Evolutionary conservation across 2,113 vertebrate species (phyloP).

Genomic region (Rana temporaria): DNA sequence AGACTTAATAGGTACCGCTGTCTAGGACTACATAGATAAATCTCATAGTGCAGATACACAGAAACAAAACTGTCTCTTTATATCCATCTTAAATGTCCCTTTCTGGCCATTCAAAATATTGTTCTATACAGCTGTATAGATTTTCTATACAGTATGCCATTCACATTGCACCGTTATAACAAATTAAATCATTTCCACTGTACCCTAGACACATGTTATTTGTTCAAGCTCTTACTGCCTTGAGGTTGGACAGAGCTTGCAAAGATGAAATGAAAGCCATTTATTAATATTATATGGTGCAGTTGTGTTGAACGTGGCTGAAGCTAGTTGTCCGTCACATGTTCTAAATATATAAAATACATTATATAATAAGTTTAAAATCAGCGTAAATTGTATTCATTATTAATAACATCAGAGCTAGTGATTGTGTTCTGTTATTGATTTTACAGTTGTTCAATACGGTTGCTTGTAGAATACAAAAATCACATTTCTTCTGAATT

Average conservation of each 20-base stretch:
- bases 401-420: not conserved
- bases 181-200: slow-evolving; percentile 5
- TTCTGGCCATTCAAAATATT: too few relatives aligned
- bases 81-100: too few relatives aligned
- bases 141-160: too few relatives aligned
- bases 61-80: too few relatives aligned
- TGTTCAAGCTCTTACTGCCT: slow-evolving; percentile 32
- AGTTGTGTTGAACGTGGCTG: not conserved
- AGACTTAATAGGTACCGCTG: too few relatives aligned
- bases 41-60: too few relatives aligned
- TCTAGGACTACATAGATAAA: too few relatives aligned
- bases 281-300: slow-evolving; percentile 18
- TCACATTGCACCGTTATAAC: too few relatives aligned
- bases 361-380: not conserved
- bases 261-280: not conserved
- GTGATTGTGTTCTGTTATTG: slow-evolving; percentile 2
- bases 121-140: too few relatives aligned
- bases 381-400: slow-evolving; percentile 8
- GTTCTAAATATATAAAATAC: not conserved
- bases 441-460: slow-evolving; percentile 4
- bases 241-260: slow-evolving; percentile 10
- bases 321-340: not conserved
- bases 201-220: slow-evolving; percentile 8
- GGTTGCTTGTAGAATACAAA: slow-evolving; percentile 9
- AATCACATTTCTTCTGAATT: slow-evolving; percentile 36